Conservation (phyloP, 2,797 vertebrate genomes). For the Siniperca undulata region DNA sequence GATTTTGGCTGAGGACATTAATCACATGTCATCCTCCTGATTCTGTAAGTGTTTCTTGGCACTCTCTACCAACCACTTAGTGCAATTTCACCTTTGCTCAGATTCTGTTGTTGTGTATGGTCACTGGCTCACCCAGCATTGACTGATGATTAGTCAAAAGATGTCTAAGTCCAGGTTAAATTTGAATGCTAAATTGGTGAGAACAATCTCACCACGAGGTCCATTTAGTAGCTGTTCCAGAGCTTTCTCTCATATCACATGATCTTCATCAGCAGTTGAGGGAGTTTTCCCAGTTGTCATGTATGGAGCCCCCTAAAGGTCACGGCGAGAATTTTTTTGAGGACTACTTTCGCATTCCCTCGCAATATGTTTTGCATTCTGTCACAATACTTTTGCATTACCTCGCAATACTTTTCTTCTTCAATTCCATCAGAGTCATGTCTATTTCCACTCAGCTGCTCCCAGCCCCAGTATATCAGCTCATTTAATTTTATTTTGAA, state of each 20-base stretch:
- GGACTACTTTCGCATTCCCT: too few relatives aligned
- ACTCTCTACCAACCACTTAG: neutral
- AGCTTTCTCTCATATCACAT: conserved; percentile 7
- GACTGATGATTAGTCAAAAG: neutral
- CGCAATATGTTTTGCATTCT: too few relatives aligned
- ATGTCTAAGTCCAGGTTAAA: neutral
- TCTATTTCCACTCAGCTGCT: too few relatives aligned
- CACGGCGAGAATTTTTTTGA: too few relatives aligned
- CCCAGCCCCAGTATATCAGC: too few relatives aligned
- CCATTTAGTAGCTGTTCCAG: neutral
- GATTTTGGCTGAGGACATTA: neutral
- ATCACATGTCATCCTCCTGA: neutral
- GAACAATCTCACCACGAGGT: neutral
- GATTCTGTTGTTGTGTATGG: neutral
- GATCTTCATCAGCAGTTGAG: neutral
- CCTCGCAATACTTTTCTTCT: too few relatives aligned
- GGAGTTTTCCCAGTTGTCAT: neutral
- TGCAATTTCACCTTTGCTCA: neutral
- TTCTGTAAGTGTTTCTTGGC: neutral
- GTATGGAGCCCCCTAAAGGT: too few relatives aligned
- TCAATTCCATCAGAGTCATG: too few relatives aligned
- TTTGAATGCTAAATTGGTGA: neutral
- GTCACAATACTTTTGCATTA: too few relatives aligned
- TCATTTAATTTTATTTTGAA: too few relatives aligned
- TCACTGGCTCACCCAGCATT: neutral